These are phyloP conservation scores for Volucella bombylans DNA, from an alignment of 2,888 invertebrate species.

Conservation along the genomic window DNA sequence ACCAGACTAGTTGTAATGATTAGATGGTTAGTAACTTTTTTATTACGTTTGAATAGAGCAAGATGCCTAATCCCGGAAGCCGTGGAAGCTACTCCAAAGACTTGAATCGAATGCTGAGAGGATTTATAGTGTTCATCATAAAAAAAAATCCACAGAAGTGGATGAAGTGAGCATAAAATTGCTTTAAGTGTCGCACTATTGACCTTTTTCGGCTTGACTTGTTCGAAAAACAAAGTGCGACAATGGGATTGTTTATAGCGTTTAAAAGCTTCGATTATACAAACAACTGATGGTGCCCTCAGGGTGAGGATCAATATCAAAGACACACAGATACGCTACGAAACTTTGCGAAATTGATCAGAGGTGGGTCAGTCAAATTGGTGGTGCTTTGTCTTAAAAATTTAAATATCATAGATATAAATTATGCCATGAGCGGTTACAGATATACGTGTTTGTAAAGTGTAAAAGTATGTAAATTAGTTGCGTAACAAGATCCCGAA, in stretches of 20 bases:
- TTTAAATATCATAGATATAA: background rate
- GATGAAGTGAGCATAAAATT: background rate
- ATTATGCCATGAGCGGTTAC: background rate
- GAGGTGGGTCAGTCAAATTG: slow-evolving; percentile 4
- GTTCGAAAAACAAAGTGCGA: slow-evolving; percentile 13
- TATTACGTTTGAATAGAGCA: slow-evolving; percentile 1
- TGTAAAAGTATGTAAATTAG: slow-evolving; percentile 20
- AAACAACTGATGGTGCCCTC: background rate
- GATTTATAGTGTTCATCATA: background rate
- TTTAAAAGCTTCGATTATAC: background rate
- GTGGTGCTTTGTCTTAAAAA: background rate
- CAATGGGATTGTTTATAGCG: slow-evolving; percentile 6
- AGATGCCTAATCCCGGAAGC: background rate
- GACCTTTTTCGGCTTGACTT: background rate
- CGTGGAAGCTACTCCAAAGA: background rate
- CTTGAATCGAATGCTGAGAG: background rate
- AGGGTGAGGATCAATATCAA: background rate
- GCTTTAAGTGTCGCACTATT: background rate
- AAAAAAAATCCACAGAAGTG: background rate
- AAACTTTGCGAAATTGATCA: slow-evolving; percentile 25
- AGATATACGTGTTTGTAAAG: slow-evolving; percentile 9
- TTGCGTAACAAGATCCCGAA: slow-evolving; percentile 18
- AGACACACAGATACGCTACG: background rate
- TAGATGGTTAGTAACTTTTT: slow-evolving; percentile 22
- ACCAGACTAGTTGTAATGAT: too few relatives aligned